These are phyloP conservation scores for Aphodius granarius DNA, from an alignment of 2,888 invertebrate genomes.

Conservation along the genomic window DNA sequence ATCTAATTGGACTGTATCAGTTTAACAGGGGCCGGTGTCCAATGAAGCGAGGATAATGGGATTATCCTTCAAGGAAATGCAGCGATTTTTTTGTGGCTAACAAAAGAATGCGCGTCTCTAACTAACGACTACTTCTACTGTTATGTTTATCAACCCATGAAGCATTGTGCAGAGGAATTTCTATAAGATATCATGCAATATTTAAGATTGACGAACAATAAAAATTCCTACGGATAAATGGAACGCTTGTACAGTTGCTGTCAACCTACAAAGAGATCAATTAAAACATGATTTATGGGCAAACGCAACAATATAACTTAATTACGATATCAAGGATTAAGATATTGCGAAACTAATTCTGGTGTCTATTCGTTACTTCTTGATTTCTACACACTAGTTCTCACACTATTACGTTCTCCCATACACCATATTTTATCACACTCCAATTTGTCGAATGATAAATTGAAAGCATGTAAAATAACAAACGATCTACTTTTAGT, in stretches of 20 bases:
- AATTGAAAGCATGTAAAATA: too few relatives aligned
- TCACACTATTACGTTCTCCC: neutral
- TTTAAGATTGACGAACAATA: neutral
- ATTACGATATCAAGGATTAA: neutral
- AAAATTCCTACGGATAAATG: neutral
- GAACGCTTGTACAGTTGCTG: neutral
- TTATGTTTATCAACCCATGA: neutral
- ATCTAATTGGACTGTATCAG: neutral
- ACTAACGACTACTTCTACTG: neutral
- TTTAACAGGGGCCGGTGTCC: neutral
- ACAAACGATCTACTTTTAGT: neutral
- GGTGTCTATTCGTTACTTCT: neutral
- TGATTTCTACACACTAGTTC: neutral
- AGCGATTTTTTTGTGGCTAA: neutral
- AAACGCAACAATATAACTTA: neutral
- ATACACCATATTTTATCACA: too few relatives aligned
- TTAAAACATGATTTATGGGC: neutral
- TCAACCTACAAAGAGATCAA: neutral
- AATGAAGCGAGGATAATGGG: neutral
- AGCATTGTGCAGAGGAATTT: neutral
- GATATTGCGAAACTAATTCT: neutral
- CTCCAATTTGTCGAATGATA: too few relatives aligned
- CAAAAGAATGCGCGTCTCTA: neutral
- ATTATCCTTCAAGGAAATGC: neutral
- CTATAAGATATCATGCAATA: neutral